Evolutionary conservation across 2,797 vertebrate species (phyloP), one percentile per base, ranked within the genome.

Genomic region (Urosaurus nigricauda): DNA sequence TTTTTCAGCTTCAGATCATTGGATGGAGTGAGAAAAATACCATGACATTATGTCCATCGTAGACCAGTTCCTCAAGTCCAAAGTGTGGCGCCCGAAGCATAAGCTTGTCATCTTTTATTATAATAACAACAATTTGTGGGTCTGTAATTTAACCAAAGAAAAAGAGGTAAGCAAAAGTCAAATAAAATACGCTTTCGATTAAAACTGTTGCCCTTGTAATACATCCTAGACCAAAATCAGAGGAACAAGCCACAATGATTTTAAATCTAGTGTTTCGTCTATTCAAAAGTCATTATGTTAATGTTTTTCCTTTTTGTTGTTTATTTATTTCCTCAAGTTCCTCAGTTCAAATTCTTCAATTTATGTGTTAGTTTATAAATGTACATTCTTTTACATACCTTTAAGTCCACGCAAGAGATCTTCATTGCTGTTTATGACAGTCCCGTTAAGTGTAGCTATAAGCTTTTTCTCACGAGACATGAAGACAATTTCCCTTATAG

Each of bases 401-500:
- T 43, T 37, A 37, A 95, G 89, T 24, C 51, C 0, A 29, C 7
- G 96, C 0, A 97, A 96, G 63, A 97, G 83, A 7, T 93, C n/a
- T 40, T 9, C 0, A 13, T 43, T 29, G 95, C 90, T 75, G 97
- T 94, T 93, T 96, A 73, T 0, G 17, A 3, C 94, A 9, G 92
- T 82, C 68, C 95, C 96, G 14, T 98, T 97, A 51, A 98, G 83
- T 91, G 93, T 95, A 84, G 97, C 90, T 65, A 87, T 93, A 43
- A 97, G 9, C 5, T 1, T 40, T 47, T n/a, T 92, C 0, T 89
- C 73, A 24, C 1, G 93, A 29, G 77, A 89, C 70, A 40, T 93
- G 80, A 98, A 86, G 7, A 97, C 95, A 2, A 98, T 87, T 2
- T 97, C 97, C 11, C 98, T 98, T 96, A 82, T 74, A 37, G 77